These are phyloP conservation scores for Leptopilina boulardi DNA, from an alignment of 1,140 invertebrate species.

Conservation along the genomic window DNA sequence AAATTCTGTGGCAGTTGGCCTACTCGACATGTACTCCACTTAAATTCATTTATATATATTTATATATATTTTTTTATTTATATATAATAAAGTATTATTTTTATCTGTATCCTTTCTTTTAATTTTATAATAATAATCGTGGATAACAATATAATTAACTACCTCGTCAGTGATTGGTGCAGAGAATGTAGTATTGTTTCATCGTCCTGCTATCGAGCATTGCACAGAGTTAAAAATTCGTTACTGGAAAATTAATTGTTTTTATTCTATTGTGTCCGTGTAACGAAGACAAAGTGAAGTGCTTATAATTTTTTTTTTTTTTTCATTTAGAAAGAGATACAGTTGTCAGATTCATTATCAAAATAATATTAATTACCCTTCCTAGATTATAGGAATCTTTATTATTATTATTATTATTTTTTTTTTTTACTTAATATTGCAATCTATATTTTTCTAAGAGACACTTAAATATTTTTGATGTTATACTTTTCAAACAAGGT, in stretches of 20 bases:
- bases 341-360: constrained; percentile 34
- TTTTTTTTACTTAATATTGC: constrained; percentile 62
- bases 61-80: constrained; percentile 39
- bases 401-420: too few relatives aligned
- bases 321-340: constrained; percentile 15
- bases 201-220: constrained; percentile 47
- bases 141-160: constrained; percentile 65
- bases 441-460: constrained; percentile 54
- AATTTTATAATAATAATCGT: constrained; percentile 65
- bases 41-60: constrained; percentile 45
- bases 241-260: constrained; percentile 46
- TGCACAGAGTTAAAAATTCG: constrained; percentile 52
- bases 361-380: constrained; percentile 25
- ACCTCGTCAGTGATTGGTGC: constrained; percentile 52
- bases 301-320: constrained; percentile 39
- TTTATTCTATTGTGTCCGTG: constrained; percentile 37
- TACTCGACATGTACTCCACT: constrained; percentile 48
- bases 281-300: constrained; percentile 40
- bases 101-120: constrained; percentile 64
- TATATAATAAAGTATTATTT: constrained; percentile 51
- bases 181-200: constrained; percentile 9
- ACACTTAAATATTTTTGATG: constrained; percentile 40
- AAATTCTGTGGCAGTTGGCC: constrained; percentile 55
- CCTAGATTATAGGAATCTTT: constrained; percentile 21
- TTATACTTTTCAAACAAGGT: constrained; percentile 2